Percentiles rank a stretch among this genome's conserved stretches.
These are phyloP conservation scores for Ianthella basta DNA, from an alignment of 37 sponge, comb jelly and placozoan species.

Conservation along the genomic window DNA sequence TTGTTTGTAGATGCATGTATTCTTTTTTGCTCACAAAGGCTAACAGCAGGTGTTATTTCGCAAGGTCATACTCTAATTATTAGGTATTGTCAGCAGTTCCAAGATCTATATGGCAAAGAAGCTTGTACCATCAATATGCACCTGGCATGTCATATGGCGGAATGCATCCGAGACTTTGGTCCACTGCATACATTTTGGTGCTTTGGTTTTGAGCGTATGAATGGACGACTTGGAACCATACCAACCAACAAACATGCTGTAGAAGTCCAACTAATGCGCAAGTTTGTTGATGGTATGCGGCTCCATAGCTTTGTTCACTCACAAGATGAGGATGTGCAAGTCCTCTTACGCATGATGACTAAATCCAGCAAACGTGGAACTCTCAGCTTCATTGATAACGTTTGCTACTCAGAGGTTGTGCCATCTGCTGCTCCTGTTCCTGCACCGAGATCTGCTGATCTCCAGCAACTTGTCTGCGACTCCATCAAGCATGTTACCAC, in stretches of 20 bases:
- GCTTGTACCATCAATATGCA: constrained; percentile 59
- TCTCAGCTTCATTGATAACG: no score
- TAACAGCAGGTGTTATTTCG: no score
- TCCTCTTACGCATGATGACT: not conserved
- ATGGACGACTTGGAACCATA: constrained; percentile 60
- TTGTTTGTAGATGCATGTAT: constrained; percentile 58
- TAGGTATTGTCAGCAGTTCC: constrained; percentile 26
- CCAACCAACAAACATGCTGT: constrained; percentile 47
- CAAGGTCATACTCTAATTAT: constrained; percentile 14
- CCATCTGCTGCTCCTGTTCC: no score
- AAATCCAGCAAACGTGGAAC: no score
- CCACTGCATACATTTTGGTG: constrained; percentile 71
- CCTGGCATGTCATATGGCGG: constrained; percentile 40
- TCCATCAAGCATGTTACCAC: no score
- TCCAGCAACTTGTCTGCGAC: no score
- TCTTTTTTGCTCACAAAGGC: not conserved
- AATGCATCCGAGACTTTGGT: constrained; percentile 65
- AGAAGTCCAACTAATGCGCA: constrained; percentile 57
- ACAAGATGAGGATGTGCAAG: no score
- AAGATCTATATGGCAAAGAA: constrained; percentile 39
- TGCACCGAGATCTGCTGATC: no score
- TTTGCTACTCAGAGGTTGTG: no score
- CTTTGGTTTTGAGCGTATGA: constrained; percentile 56
- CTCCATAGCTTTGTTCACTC: no score
- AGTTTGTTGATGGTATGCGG: constrained; percentile 34